A percentile compares a stretch with the other conserved stretches of the same genome.
Conservation (phyloP, 2,888 invertebrate genomes). For the Epinotia ramella region DNA sequence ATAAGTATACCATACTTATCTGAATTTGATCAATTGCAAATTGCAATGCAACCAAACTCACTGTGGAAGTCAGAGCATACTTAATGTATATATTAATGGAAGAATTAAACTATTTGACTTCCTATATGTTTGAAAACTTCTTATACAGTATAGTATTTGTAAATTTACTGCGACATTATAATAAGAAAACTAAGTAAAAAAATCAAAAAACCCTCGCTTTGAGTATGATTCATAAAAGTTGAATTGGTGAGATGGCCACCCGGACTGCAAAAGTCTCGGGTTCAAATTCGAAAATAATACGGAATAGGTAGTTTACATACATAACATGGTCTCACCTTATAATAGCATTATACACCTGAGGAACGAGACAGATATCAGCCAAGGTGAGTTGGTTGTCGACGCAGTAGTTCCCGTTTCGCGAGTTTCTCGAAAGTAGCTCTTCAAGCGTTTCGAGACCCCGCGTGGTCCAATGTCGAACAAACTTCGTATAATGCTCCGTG, state of each 20-base stretch:
- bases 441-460: slow-evolving; percentile 86
- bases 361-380: slow-evolving; percentile 89
- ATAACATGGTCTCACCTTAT: slow-evolving; percentile 1
- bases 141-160: background rate
- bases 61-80: background rate
- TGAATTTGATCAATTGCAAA: too few relatives aligned
- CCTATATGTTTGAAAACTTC: background rate
- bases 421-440: slow-evolving; percentile 69
- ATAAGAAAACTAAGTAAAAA: background rate
- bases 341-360: slow-evolving; percentile 86
- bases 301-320: background rate
- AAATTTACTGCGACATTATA: background rate
- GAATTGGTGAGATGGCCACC: background rate
- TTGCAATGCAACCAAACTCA: too few relatives aligned
- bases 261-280: background rate
- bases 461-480: slow-evolving; percentile 81
- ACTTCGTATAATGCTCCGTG: slow-evolving; percentile 73
- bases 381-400: slow-evolving; percentile 86
- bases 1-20: too few relatives aligned
- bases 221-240: background rate
- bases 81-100: too few relatives aligned
- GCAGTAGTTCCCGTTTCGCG: slow-evolving; percentile 78
- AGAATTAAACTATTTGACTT: background rate
- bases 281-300: background rate
- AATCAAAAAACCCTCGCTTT: too few relatives aligned